Base-by-base conservation (phyloP, 1,140 invertebrate species). In the Scaptodrosophila lebanonensis region DNA sequence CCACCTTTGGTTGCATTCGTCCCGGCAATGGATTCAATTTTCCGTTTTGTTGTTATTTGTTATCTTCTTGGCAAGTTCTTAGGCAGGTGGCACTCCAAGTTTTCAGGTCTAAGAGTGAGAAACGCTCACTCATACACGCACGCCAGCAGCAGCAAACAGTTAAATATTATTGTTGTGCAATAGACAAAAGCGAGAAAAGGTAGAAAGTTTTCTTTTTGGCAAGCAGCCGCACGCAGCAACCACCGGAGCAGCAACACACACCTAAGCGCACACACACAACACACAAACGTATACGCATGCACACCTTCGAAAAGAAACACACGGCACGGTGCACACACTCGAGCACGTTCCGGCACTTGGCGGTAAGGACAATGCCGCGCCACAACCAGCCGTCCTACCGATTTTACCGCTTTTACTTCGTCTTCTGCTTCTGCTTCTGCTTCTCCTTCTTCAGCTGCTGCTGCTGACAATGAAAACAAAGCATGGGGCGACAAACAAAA, bases 331-430 rank as follows among this genome's bases (percentile, higher is more conserved):
- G 50, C 53, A 39, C 54, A 57, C 65, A 66, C 73, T 79, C 52
- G 65, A 69, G 68, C 73, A 79, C 73, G 75, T 62, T 82, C 36
- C 56, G 60, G 52, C 52, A 82, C 73, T 79, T 82, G 56, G 8
- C 8, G 3, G n/a, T n/a, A n/a, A n/a, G 22, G 22, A 8, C 22
- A 3, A 3, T 4, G 22, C 22, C 3, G 22, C 22, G 22, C 3
- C 22, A 25, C 3, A 3, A 25, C 3, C 22, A 25, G 22, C 22
- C 8, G 22, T 25, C 8, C 22, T 8, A 25, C 22, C 22, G 8
- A 25, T 25, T 8, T 25, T 3, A 3, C 22, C n/a, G n/a, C n/a
- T n/a, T n/a, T n/a, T n/a, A n/a, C 52, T 71, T 60, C 48, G 54
- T 42, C 29, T 71, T 68, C 45, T 27, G 18, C 47, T 12, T 16